These are phyloP conservation scores for Protosalanx chinensis DNA, from an alignment of 2,797 vertebrate species.

Conservation along the genomic window DNA sequence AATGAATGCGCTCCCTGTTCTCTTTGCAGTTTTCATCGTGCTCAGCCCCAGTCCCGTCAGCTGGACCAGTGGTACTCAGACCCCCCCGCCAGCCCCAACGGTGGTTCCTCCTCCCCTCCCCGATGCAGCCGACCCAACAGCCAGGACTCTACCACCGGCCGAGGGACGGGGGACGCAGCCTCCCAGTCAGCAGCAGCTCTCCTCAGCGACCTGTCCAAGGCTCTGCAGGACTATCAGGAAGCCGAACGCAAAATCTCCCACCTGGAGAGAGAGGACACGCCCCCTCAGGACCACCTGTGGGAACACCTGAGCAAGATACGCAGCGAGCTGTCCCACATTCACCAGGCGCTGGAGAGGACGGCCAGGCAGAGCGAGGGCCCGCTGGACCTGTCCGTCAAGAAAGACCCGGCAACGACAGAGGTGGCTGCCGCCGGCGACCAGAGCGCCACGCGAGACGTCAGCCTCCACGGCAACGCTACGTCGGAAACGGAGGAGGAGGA, in stretches of 20 bases:
- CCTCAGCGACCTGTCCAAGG: slow-evolving; percentile 83
- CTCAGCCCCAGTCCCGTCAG: slow-evolving; percentile 49
- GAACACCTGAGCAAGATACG: slow-evolving; percentile 92
- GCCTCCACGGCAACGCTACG: slow-evolving; percentile 38
- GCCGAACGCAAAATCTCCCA: slow-evolving; percentile 85
- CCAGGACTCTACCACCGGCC: slow-evolving; percentile 37
- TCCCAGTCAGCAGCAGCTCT: slow-evolving; percentile 71
- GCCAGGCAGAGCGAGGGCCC: slow-evolving; percentile 78
- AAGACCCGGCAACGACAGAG: slow-evolving; percentile 45
- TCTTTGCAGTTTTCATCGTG: slow-evolving; percentile 58
- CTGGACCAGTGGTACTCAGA: slow-evolving; percentile 66
- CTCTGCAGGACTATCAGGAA: slow-evolving; percentile 86
- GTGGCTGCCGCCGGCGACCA: slow-evolving; percentile 21
- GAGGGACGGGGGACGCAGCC: slow-evolving; percentile 51
- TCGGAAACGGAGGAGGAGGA: slow-evolving; percentile 66
- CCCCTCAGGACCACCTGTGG: slow-evolving; percentile 84
- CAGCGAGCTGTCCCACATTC: slow-evolving; percentile 88
- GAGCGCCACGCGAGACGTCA: neutral
- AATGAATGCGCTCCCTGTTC: slow-evolving; percentile 6
- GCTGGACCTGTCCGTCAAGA: slow-evolving; percentile 90
- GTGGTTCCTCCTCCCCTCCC: slow-evolving; percentile 45
- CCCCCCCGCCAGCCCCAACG: slow-evolving; percentile 56
- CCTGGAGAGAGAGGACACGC: slow-evolving; percentile 76
- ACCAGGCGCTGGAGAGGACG: slow-evolving; percentile 83
- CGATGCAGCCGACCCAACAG: slow-evolving; percentile 40